These are phyloP conservation scores for Hemichromis elongatus DNA, from an alignment of 2,113 vertebrate species.

Conservation along the genomic window DNA sequence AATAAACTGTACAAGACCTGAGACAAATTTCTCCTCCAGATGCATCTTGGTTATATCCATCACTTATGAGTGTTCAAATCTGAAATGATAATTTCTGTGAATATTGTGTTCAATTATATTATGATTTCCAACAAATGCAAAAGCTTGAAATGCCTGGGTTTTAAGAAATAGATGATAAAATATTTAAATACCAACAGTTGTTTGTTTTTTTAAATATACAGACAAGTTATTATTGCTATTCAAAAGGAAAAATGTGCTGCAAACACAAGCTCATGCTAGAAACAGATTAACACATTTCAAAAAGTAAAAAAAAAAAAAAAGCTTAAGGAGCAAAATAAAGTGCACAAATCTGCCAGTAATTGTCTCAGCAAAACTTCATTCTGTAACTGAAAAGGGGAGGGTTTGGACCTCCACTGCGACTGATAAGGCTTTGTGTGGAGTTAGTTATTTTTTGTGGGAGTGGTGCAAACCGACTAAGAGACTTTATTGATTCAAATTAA, in stretches of 20 bases:
- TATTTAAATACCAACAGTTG: not conserved
- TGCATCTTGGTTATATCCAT: not conserved
- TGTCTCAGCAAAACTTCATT: constrained; percentile 49
- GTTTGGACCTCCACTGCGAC: constrained; percentile 51
- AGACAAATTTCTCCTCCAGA: not conserved
- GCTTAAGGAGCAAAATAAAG: constrained; percentile 24
- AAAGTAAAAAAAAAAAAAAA: not conserved
- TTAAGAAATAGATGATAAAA: not conserved
- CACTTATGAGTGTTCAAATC: not conserved
- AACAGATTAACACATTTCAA: constrained; percentile 15
- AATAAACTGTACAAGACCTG: not conserved
- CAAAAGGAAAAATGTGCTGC: not conserved
- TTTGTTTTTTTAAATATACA: not conserved
- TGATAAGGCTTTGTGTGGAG: constrained; percentile 62
- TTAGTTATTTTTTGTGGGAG: constrained; percentile 47
- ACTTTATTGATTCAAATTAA: constrained; percentile 80
- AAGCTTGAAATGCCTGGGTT: not conserved
- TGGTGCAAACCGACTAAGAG: constrained; percentile 54
- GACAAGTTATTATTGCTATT: not conserved
- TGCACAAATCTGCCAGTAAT: constrained; percentile 21
- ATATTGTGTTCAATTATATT: not conserved
- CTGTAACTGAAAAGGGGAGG: constrained; percentile 20
- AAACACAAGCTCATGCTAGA: not conserved
- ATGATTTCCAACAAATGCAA: not conserved
- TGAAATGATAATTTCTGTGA: not conserved